Conservation (phyloP, 2,888 invertebrate genomes). For the Argyresthia albistria region DNA sequence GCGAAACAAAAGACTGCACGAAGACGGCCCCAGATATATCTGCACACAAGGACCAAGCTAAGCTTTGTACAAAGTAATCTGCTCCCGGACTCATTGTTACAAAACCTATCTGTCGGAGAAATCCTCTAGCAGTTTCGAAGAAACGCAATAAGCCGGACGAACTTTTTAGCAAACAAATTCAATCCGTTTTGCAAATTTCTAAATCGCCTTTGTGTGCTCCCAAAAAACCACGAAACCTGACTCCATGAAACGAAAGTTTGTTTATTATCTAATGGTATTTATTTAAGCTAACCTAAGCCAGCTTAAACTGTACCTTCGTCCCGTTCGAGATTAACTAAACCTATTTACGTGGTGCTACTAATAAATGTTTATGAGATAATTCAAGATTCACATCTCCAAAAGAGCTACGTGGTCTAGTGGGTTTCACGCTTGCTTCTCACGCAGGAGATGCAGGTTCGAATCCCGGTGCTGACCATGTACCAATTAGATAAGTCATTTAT, state of each 20-base stretch:
- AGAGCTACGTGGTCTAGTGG: no score
- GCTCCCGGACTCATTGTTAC: neutral
- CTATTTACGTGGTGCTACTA: slow-evolving; percentile 54
- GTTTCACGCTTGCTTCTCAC: no score
- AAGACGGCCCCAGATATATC: neutral
- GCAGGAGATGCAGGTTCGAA: no score
- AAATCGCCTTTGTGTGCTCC: slow-evolving; percentile 40
- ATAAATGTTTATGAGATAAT: slow-evolving; percentile 10
- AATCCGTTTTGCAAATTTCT: slow-evolving; percentile 55
- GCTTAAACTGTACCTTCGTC: slow-evolving; percentile 56
- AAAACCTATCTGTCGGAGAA: slow-evolving; percentile 2
- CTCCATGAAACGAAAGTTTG: slow-evolving; percentile 31
- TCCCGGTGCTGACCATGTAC: no score
- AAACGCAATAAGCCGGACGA: slow-evolving; percentile 41
- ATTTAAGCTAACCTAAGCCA: slow-evolving; percentile 48
- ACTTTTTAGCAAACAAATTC: slow-evolving; percentile 53
- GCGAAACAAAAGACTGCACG: slow-evolving; percentile 51
- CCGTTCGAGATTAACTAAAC: slow-evolving; percentile 28
- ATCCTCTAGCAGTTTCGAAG: slow-evolving; percentile 30
- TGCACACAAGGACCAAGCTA: neutral
- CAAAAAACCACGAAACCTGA: slow-evolving; percentile 22
- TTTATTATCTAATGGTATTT: slow-evolving; percentile 64
- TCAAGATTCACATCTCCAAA: neutral
- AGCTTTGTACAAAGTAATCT: slow-evolving; percentile 4
- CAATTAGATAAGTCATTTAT: no score